A percentile compares a stretch with the other conserved stretches of the same genome.
Conservation (phyloP, 2,113 vertebrate species). For the Pterocles burchelli region DNA sequence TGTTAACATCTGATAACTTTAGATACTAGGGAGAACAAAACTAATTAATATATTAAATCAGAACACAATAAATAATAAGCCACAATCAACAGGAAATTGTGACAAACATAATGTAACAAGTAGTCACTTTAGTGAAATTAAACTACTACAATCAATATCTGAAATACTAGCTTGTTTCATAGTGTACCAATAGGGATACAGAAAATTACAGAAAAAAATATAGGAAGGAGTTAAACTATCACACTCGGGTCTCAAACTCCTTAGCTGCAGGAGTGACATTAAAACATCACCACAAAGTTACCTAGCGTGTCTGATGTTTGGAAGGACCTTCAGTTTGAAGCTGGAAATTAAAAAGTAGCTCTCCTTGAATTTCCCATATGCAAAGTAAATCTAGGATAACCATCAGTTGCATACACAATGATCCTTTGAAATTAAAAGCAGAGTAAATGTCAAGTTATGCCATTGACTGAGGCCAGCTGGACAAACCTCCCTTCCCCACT, state of each 20-base stretch:
- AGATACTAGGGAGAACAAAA: neutral
- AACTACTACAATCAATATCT: neutral
- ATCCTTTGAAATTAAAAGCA: slow-evolving; percentile 42
- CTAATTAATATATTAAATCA: neutral
- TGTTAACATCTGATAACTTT: neutral
- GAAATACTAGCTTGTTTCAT: neutral
- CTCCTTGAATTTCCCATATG: neutral
- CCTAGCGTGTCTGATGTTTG: neutral
- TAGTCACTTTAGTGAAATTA: neutral
- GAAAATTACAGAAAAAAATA: neutral
- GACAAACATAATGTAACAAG: neutral
- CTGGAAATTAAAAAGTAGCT: neutral
- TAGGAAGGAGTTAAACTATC: neutral
- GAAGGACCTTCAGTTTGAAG: neutral
- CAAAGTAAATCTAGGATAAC: neutral
- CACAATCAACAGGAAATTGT: neutral
- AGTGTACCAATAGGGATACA: neutral
- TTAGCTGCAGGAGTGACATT: neutral
- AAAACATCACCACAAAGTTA: neutral
- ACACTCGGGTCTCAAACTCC: neutral
- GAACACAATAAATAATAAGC: neutral
- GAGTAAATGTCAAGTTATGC: slow-evolving; percentile 20
- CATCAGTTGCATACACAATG: neutral
- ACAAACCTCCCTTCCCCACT: neutral
- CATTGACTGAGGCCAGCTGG: neutral